Base-by-base conservation (phyloP, 2,797 vertebrate genomes). In the Eidolon dupreanum region DNA sequence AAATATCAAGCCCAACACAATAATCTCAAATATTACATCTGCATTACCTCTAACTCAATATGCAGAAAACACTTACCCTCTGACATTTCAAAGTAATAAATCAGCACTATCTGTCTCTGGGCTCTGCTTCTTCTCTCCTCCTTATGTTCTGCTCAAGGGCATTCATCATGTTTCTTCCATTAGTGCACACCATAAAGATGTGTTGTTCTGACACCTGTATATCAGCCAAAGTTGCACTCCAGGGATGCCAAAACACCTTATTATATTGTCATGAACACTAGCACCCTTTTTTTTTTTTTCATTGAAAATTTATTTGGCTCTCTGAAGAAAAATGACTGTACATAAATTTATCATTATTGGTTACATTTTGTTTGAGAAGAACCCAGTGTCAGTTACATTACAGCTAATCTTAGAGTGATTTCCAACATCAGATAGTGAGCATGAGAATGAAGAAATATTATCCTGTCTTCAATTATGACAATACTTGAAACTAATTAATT, bases 81-180 rank as follows among this genome's bases (percentile, higher is more conserved):
- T 98, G 91, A 93, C 93, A 97, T 97, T 97, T 97, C 51, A 92
- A 93, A 92, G 88, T 86, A 96, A 96, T 97, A 98, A 97, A 98
- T 98, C 93, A 92, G 61, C 63, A 95, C 59, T 89, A 88, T 93
- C 73, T 97, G 89, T 95, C 97, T 66, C 96, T 90, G 90, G 84
- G 65, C 65, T 96, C 75, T 88, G 38, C 53, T 96, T 79, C 55
- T 68, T 71, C 75, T 82, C 36, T 95, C 63, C 66, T 96, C 71
- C 88, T 96, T 87, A 94, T 20, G 74, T 61, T 90, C 73, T 91
- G 87, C 86, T 97, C 94, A 98, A 98, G 88, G 94, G 41, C 88
- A 97, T 97, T 96, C 71, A 97, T 97, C 82, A 96, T 95, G 66
- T 95, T 94, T 41, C 73, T 97, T 95, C 95, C 87, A 92, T 96